A percentile compares a stretch with the other conserved stretches of the same genome.
Evolutionary conservation across 1,140 invertebrate genomes (phyloP).

Genomic region (Pogonognathellus flavescens): DNA sequence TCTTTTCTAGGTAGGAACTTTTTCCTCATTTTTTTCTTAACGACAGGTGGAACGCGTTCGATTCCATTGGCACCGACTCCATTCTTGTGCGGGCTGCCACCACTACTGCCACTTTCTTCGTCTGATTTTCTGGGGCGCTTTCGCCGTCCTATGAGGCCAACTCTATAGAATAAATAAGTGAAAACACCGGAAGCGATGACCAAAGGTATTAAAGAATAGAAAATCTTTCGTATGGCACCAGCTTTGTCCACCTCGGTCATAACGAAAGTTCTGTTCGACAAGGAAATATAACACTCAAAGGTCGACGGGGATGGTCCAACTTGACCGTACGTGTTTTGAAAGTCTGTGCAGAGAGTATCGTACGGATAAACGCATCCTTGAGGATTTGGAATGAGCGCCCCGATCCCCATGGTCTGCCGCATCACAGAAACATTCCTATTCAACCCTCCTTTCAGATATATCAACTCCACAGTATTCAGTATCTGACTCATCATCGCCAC

Average conservation of each 20-base stretch:
- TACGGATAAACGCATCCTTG: conserved; percentile 69
- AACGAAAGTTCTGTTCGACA: conserved; percentile 64
- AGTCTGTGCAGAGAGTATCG: conserved; percentile 67
- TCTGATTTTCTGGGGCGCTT: conserved; percentile 18
- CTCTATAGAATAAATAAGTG: conserved; percentile 67
- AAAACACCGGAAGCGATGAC: conserved; percentile 65
- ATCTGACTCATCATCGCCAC: conserved; percentile 52
- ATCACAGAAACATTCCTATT: conserved; percentile 2
- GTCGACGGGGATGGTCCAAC: conserved; percentile 25
- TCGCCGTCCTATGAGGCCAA: conserved; percentile 65
- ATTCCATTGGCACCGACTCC: conserved; percentile 43
- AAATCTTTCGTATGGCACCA: conserved; percentile 66
- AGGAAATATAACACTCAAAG: conserved; percentile 67
- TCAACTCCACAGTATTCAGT: conserved; percentile 39
- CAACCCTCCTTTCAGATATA: background rate
- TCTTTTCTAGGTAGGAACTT: conserved; percentile 64
- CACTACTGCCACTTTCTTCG: conserved; percentile 47
- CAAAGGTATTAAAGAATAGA: conserved; percentile 67
- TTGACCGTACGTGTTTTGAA: conserved; percentile 63
- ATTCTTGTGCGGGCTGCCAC: conserved; percentile 53
- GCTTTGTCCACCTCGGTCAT: conserved; percentile 65
- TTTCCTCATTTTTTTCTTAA: conserved; percentile 64
- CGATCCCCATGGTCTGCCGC: conserved; percentile 53
- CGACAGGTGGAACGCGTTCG: conserved; percentile 58
- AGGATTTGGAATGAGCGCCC: conserved; percentile 68